A percentile compares a stretch with the other conserved stretches of the same genome.
These are phyloP conservation scores for Chelonoidis abingdonii DNA, from an alignment of 2,113 vertebrate species.

Conservation along the genomic window DNA sequence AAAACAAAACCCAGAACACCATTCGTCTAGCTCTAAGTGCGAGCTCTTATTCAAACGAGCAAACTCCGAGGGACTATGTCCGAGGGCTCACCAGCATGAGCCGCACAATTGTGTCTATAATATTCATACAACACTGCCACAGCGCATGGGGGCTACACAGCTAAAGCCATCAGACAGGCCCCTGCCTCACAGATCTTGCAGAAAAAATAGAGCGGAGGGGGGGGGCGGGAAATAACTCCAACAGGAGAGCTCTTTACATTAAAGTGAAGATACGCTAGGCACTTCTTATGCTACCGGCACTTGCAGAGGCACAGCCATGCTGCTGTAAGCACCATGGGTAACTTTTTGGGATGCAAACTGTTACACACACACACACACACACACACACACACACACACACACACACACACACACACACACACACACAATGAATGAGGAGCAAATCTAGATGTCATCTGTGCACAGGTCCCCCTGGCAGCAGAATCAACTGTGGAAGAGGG, in stretches of 20 bases:
- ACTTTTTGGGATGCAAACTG: too few relatives aligned
- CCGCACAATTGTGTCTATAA: fast-evolving
- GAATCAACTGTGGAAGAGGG: background rate
- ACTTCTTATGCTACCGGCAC: too few relatives aligned
- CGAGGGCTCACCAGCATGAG: too few relatives aligned
- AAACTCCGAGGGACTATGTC: background rate
- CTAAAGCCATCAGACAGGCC: background rate
- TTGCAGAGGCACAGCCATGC: too few relatives aligned
- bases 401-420: too few relatives aligned
- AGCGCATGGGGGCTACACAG: background rate
- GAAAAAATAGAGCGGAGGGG: background rate
- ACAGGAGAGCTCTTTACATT: background rate
- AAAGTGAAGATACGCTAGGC: background rate
- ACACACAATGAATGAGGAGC: background rate
- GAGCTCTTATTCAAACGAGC: background rate
- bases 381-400: too few relatives aligned
- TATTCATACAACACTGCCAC: slow-evolving; percentile 47
- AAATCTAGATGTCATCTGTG: background rate
- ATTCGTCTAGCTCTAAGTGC: background rate
- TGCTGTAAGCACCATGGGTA: too few relatives aligned
- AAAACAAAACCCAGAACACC: too few relatives aligned
- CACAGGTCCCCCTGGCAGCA: background rate
- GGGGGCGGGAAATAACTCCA: background rate
- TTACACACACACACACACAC: too few relatives aligned
- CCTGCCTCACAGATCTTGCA: background rate